A percentile compares a stretch with the other conserved stretches of the same genome.
phyloP scores from a whole-genome alignment of 2,113 vertebrate genomes.

The Triplophysa siluroides region DNA sequence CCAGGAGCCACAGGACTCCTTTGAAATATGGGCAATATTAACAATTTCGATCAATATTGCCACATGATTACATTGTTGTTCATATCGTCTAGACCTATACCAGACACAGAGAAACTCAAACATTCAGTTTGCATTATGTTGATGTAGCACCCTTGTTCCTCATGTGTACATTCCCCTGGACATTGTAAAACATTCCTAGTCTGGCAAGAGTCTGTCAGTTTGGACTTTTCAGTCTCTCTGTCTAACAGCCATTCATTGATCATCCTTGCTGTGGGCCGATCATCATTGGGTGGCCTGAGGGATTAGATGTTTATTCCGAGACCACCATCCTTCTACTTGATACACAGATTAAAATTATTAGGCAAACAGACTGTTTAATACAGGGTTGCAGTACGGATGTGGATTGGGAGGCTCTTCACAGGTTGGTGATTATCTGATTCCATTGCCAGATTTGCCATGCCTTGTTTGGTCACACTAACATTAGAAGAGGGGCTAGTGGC shows the following conservation, averaged over 20 bases:
- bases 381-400: conserved; percentile 74
- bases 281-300: conserved; percentile 10
- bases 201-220: conserved; percentile 69
- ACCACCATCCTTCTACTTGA: conserved; percentile 67
- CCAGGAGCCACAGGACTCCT: background rate
- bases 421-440: conserved; percentile 86
- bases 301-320: conserved; percentile 76
- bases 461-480: conserved; percentile 87
- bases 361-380: conserved; percentile 81
- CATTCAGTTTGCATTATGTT: conserved; percentile 22
- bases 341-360: conserved; percentile 85
- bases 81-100: conserved; percentile 1
- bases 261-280: conserved; percentile 9
- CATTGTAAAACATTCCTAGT: conserved; percentile 65
- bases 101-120: background rate
- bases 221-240: conserved; percentile 33
- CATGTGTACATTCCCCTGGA: conserved; percentile 73
- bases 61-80: background rate
- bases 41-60: background rate
- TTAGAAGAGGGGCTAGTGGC: conserved; percentile 78
- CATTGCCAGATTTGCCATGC: conserved; percentile 85
- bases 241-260: conserved; percentile 52
- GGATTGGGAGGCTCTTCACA: conserved; percentile 90
- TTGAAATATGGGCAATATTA: background rate
- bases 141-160: conserved; percentile 49